Evolutionary conservation across 64 coral and sea anemone genomes (phyloP).

Genomic region (Stichodactyla mertensii): DNA sequence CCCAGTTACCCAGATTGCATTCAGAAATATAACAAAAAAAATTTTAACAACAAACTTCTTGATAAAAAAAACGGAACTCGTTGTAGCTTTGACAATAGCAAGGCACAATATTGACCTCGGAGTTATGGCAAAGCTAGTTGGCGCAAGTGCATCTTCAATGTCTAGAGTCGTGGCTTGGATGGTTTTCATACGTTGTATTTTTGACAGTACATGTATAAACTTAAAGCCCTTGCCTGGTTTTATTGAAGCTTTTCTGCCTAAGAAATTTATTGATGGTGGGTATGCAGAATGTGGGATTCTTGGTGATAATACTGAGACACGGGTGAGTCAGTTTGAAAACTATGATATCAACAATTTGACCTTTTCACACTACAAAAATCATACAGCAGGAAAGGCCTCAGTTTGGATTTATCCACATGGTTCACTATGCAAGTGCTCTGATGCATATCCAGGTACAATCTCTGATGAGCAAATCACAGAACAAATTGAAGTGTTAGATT

Average conservation of each 20-base stretch:
- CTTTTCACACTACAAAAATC: conserved; percentile 20
- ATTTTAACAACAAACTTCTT: conserved; percentile 39
- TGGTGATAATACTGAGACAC: conserved; percentile 39
- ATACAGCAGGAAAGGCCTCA: conserved; percentile 21
- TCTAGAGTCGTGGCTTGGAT: neutral
- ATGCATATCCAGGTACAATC: conserved; percentile 33
- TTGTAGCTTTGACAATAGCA: conserved; percentile 41
- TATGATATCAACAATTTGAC: conserved; percentile 32
- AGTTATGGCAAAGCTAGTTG: conserved; percentile 41
- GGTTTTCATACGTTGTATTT: neutral
- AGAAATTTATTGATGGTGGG: neutral
- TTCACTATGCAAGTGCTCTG: conserved; percentile 26
- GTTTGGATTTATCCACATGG: conserved; percentile 35
- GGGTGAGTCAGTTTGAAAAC: conserved; percentile 33
- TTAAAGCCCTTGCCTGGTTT: neutral
- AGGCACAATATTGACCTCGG: conserved; percentile 37
- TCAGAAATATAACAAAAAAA: neutral
- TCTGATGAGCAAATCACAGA: conserved; percentile 26
- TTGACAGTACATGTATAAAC: neutral
- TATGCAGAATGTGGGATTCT: conserved; percentile 23
- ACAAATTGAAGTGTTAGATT: conserved; percentile 1
- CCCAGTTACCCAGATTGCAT: conserved; percentile 15
- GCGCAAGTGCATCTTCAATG: conserved; percentile 5
- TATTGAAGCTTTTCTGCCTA: conserved; percentile 19
- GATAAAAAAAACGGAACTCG: conserved; percentile 40